These are phyloP conservation scores for Sparidentex hasta DNA, from an alignment of 2,797 vertebrate species.

Conservation along the genomic window DNA sequence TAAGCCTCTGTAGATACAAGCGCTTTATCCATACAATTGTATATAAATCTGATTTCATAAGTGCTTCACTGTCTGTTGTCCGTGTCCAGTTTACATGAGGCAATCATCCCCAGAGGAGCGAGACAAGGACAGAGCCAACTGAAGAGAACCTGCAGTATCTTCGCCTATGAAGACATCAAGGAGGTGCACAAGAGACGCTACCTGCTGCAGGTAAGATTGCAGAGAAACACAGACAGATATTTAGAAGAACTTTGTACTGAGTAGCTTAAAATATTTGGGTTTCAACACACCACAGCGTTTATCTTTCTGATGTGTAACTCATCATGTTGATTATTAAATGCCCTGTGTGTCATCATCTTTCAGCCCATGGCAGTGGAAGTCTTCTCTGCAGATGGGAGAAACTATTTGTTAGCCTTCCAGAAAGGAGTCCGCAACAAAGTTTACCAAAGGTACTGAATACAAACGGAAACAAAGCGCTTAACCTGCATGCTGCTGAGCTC, in stretches of 20 bases:
- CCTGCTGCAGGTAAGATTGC: slow-evolving; percentile 91
- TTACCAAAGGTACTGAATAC: slow-evolving; percentile 92
- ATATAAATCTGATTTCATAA: neutral
- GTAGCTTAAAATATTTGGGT: neutral
- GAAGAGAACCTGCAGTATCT: slow-evolving; percentile 97
- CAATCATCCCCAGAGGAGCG: slow-evolving; percentile 96
- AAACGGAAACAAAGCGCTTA: neutral
- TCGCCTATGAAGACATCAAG: slow-evolving; percentile 98
- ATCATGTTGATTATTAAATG: neutral
- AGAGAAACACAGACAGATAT: neutral
- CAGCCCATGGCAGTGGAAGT: slow-evolving; percentile 99
- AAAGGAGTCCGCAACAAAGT: slow-evolving; percentile 99
- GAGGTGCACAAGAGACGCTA: slow-evolving; percentile 99
- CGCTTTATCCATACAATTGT: accelerated
- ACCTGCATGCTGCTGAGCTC: neutral
- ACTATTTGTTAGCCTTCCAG: slow-evolving; percentile 97
- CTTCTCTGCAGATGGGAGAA: slow-evolving; percentile 97
- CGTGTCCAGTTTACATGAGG: slow-evolving; percentile 92
- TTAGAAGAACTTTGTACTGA: neutral
- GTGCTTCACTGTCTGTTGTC: slow-evolving; percentile 13
- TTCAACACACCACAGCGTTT: neutral
- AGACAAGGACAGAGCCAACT: slow-evolving; percentile 95
- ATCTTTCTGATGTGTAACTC: neutral
- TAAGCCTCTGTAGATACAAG: neutral
- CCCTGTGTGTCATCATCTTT: slow-evolving; percentile 26